Conservation (phyloP, 1,140 invertebrate genomes). For the Aphidius gifuensis region DNA sequence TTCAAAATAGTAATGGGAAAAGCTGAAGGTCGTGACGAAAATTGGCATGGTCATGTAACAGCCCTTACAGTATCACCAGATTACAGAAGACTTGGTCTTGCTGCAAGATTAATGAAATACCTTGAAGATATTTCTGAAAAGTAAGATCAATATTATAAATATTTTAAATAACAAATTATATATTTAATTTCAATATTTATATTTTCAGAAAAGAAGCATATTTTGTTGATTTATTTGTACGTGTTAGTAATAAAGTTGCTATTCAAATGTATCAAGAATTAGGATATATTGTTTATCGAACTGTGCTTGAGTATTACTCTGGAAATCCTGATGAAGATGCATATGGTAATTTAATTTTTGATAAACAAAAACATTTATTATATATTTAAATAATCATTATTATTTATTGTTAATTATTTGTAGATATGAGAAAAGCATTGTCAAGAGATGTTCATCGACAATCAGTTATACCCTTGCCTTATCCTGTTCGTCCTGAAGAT, state of each 20-base stretch:
- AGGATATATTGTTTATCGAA: conserved; percentile 95
- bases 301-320: conserved; percentile 96
- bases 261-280: conserved; percentile 97
- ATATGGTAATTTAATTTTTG: conserved; percentile 70
- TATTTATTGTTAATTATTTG: conserved; percentile 21
- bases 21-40: conserved; percentile 89
- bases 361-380: background rate
- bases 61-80: conserved; percentile 95
- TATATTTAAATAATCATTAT: conserved; percentile 15
- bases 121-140: conserved; percentile 95
- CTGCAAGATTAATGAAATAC: conserved; percentile 91
- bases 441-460: conserved; percentile 89
- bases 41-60: conserved; percentile 99
- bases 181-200: background rate
- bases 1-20: conserved; percentile 78
- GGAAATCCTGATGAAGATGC: conserved; percentile 98
- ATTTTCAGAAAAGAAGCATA: conserved; percentile 83
- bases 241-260: conserved; percentile 95
- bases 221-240: conserved; percentile 98
- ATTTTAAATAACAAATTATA: background rate
- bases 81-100: conserved; percentile 86
- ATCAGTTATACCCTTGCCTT: conserved; percentile 88
- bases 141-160: conserved; percentile 53
- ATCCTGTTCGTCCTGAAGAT: conserved; percentile 94
- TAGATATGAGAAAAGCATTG: conserved; percentile 98